Conservation (phyloP, 2,113 vertebrate species). For the Mobula hypostoma region DNA sequence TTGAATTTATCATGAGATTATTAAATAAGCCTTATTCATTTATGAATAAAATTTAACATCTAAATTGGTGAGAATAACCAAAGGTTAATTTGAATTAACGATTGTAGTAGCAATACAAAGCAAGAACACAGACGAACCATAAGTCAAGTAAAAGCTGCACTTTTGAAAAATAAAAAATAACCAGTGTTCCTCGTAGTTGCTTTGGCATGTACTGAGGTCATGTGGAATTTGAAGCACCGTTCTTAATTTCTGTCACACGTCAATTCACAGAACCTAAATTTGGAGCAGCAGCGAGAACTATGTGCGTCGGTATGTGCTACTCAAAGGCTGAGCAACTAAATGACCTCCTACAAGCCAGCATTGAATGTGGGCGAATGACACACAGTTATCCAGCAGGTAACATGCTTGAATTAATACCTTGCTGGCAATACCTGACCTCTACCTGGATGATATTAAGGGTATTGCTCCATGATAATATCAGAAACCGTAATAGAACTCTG, state of each 20-base stretch:
- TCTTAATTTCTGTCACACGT: conserved; percentile 4
- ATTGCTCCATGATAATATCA: neutral
- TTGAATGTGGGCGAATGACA: conserved; percentile 40
- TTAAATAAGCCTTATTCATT: neutral
- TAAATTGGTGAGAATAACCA: neutral
- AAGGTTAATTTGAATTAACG: neutral
- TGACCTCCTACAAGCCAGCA: conserved; percentile 40
- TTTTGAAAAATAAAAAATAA: neutral
- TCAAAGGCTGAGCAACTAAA: conserved; percentile 35
- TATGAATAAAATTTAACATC: neutral
- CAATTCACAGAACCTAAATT: conserved; percentile 29
- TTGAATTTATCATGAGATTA: neutral
- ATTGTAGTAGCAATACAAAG: neutral
- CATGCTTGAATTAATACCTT: neutral
- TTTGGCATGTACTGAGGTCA: neutral
- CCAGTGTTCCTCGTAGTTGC: neutral
- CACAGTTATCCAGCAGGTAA: conserved; percentile 41
- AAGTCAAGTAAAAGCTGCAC: neutral
- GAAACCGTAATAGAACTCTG: neutral
- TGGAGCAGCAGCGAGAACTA: conserved; percentile 34
- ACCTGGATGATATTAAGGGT: neutral
- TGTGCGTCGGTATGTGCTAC: conserved; percentile 39
- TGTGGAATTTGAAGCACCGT: neutral
- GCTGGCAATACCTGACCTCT: neutral
- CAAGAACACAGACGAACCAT: neutral